These are phyloP conservation scores for Apodemia zela DNA, from an alignment of 2,888 invertebrate genomes.

Conservation along the genomic window DNA sequence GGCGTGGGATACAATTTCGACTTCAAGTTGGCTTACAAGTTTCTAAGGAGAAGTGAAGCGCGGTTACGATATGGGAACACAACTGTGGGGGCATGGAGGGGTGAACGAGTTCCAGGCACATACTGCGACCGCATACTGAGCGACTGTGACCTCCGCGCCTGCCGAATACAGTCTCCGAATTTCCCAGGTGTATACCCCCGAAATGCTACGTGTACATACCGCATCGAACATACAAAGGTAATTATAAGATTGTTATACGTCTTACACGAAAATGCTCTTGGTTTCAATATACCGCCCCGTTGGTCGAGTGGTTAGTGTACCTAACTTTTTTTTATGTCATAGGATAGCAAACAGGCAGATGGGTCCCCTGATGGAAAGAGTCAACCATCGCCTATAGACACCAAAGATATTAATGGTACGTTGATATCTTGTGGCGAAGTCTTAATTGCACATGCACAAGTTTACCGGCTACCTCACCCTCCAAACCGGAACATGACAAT, in stretches of 20 bases:
- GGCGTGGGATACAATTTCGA: slow-evolving; percentile 90
- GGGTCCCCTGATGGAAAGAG: too few relatives aligned
- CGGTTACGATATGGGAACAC: slow-evolving; percentile 88
- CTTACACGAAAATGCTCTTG: slow-evolving; percentile 5
- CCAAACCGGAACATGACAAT: too few relatives aligned
- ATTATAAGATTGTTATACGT: slow-evolving; percentile 22
- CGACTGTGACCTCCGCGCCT: slow-evolving; percentile 85
- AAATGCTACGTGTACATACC: slow-evolving; percentile 91
- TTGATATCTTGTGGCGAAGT: too few relatives aligned
- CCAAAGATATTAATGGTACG: too few relatives aligned
- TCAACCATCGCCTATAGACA: too few relatives aligned
- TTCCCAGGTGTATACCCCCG: slow-evolving; percentile 94
- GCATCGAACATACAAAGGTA: slow-evolving; percentile 82
- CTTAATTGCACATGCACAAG: too few relatives aligned
- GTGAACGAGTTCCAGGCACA: slow-evolving; percentile 86
- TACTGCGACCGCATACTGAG: slow-evolving; percentile 91
- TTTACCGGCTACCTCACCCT: too few relatives aligned
- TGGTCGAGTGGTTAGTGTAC: too few relatives aligned
- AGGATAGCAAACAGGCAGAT: too few relatives aligned
- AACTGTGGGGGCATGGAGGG: slow-evolving; percentile 86
- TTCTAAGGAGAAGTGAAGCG: slow-evolving; percentile 87
- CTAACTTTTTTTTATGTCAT: too few relatives aligned
- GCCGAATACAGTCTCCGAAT: slow-evolving; percentile 92
- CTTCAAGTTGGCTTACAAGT: slow-evolving; percentile 92
- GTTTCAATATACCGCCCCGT: too few relatives aligned